Evolutionary conservation across 2,113 vertebrate genomes (phyloP).

Genomic region (Heptranchias perlo): DNA sequence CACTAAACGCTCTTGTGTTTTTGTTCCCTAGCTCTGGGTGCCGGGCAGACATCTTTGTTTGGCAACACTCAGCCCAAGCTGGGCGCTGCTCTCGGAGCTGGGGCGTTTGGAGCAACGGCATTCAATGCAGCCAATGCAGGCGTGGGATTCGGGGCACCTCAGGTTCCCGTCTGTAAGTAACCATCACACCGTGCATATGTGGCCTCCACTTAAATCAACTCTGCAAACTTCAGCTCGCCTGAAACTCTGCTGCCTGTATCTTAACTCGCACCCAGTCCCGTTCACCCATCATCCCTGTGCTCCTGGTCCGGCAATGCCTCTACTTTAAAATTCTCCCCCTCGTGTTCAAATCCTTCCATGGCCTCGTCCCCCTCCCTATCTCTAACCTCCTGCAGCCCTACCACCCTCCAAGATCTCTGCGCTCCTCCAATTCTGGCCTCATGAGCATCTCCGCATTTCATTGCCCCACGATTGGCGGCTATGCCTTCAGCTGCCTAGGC

Average conservation of each 20-base stretch:
- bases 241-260: not conserved
- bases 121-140: conserved; percentile 70
- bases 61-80: conserved; percentile 83
- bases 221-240: not conserved
- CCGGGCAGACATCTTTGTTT: conserved; percentile 77
- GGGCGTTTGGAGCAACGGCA: conserved; percentile 67
- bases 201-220: not conserved
- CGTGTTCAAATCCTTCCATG: not conserved
- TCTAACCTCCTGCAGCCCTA: not conserved
- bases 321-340: not conserved
- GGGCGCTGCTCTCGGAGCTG: conserved; percentile 73
- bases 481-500: not conserved
- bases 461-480: too few relatives aligned
- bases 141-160: conserved; percentile 77
- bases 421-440: not conserved
- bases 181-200: not conserved
- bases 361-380: not conserved
- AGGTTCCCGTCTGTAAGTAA: conserved; percentile 79
- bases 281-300: not conserved
- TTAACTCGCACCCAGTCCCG: not conserved
- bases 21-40: conserved; percentile 61
- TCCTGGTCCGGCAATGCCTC: not conserved
- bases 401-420: not conserved
- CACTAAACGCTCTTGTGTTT: too few relatives aligned
- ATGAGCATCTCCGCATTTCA: not conserved